A percentile compares a stretch with the other conserved stretches of the same genome.
Evolutionary conservation across 2,797 vertebrate genomes (phyloP).

Genomic region (Anomalospiza imberbis): DNA sequence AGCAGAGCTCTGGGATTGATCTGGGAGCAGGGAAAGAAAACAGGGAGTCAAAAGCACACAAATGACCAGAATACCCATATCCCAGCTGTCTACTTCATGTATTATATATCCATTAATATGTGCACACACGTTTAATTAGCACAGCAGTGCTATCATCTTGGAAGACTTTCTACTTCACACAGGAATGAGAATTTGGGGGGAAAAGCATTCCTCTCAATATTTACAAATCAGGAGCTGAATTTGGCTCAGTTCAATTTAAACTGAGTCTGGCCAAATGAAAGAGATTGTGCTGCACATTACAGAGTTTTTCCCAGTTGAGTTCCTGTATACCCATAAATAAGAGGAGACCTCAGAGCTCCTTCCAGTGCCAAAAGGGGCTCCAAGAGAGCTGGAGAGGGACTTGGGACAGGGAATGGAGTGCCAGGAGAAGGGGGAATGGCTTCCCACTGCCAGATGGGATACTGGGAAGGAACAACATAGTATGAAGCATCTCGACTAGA

Average conservation of each 20-base stretch:
- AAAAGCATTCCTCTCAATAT: no score
- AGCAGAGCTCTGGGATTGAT: constrained; percentile 91
- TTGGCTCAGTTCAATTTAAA: no score
- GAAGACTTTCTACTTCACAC: background rate
- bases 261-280: background rate
- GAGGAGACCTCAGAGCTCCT: background rate
- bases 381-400: background rate
- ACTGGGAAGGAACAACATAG: background rate
- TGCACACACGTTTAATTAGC: background rate
- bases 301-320: no score
- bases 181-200: background rate
- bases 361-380: background rate
- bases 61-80: background rate
- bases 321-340: background rate
- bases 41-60: background rate
- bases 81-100: background rate
- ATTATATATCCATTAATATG: accelerated
- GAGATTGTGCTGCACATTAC: background rate
- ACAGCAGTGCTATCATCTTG: background rate
- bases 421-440: background rate
- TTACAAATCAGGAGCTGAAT: background rate
- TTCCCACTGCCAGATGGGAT: background rate
- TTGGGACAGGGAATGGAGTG: background rate
- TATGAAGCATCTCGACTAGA: background rate
- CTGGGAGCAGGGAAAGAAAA: constrained; percentile 64